Evolutionary conservation across 2,797 vertebrate genomes (phyloP), one percentile per base, ranked within the genome.

Genomic region (Petrocephalus sullivani): DNA sequence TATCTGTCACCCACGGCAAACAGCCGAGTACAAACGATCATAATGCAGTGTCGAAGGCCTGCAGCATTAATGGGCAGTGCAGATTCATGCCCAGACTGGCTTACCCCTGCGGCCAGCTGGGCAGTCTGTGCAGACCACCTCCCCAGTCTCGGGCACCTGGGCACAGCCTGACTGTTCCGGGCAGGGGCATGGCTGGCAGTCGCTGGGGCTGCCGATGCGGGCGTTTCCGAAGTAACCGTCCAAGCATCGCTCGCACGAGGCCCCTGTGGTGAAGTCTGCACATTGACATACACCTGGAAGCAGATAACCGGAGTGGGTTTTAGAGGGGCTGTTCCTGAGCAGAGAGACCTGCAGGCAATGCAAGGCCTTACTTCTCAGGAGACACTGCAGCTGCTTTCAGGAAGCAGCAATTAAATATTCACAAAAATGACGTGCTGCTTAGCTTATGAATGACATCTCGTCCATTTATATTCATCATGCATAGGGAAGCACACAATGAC

Each of bases 111-210:
- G 97, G 87, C 96, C 96, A 0, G 84, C 41, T 0, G 97, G 97
- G 90, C 98, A 99, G 91, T 97, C 96, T 89, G 96, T 98, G 78
- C 98, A 99, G 90, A 98, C 95, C 94, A 98, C 96, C 89, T 97
- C 96, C 89, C 94, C 90, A 0, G 89, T 96, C 90, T 92, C 86
- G 0, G 94, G 95, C 88, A 98, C 33, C 89, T 93, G 82, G 0
- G 93, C 93, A 92, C 98, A 99, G 93, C 96, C 94, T 0, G 94
- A 96, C 9, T 0, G 92, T 71, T 90, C 94, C 0, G 98, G 98
- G 90, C 98, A 99, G 0, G 97, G 98, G 90, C 98, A 99, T 0
- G 96, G 95, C 90, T 93, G 95, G 94, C 97, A 98, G 92, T 96
- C 96, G 0, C 93, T 91, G 0, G 91, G 87, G 0, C 3, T 95